Percentiles rank a stretch among this genome's conserved stretches.
Conservation (phyloP, 2,797 vertebrate genomes). For the Pipistrellus pipistrellus region DNA sequence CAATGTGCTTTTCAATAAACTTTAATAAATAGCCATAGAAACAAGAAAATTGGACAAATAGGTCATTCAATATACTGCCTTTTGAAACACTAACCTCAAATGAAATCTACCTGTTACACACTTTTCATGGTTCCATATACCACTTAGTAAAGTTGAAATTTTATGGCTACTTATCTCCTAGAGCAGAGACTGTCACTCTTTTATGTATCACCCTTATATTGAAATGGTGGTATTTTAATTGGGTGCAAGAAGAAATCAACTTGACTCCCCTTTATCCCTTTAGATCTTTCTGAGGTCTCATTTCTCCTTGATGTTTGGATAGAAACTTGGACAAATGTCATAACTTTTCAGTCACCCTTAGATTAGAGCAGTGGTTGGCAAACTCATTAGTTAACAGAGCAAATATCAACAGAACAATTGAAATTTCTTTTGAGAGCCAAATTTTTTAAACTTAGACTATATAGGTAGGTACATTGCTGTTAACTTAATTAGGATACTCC, state of each 20-base stretch:
- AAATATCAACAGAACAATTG: too few relatives aligned
- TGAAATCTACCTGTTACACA: not conserved
- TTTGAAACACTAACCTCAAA: not conserved
- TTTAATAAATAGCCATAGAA: not conserved
- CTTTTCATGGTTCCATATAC: not conserved
- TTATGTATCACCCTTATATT: not conserved
- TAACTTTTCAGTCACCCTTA: conserved; percentile 9
- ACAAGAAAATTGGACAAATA: not conserved
- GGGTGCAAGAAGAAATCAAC: not conserved
- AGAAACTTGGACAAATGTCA: not conserved
- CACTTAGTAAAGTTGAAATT: not conserved
- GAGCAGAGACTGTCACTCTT: not conserved
- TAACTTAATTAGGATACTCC: too few relatives aligned
- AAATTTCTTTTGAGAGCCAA: too few relatives aligned
- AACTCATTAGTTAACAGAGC: too few relatives aligned
- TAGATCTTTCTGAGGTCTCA: not conserved
- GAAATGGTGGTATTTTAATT: not conserved
- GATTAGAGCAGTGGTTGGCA: not conserved
- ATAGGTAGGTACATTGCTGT: too few relatives aligned
- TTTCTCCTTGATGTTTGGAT: not conserved
- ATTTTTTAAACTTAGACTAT: too few relatives aligned
- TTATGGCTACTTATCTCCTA: not conserved
- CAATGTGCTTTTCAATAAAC: not conserved
- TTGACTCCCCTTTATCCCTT: not conserved
- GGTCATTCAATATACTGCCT: not conserved